These are phyloP conservation scores for Pristionchus maxplancki DNA, from an alignment of 2,888 invertebrate genomes.

Conservation along the genomic window DNA sequence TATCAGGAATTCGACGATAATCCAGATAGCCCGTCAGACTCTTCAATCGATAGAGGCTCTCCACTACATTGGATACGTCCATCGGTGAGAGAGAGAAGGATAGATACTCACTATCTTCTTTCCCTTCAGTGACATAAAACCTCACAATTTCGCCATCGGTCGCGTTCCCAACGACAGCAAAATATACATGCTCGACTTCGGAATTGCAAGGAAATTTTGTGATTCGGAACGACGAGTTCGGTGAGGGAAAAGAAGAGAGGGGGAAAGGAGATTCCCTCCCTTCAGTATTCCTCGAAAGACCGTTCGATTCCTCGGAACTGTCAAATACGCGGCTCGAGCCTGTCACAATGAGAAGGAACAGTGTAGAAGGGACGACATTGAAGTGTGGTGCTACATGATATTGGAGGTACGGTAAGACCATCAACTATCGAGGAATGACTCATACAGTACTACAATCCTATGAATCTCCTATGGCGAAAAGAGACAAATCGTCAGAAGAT, in stretches of 20 bases:
- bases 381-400: slow-evolving; percentile 42
- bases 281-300: slow-evolving; percentile 29
- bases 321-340: neutral
- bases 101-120: neutral
- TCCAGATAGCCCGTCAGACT: slow-evolving; percentile 9
- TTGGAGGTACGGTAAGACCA: slow-evolving; percentile 10
- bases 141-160: slow-evolving; percentile 42
- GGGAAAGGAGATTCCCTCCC: neutral
- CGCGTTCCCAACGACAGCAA: neutral
- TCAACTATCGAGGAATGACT: neutral
- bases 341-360: slow-evolving; percentile 44
- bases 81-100: slow-evolving; percentile 9
- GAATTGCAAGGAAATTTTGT: slow-evolving; percentile 10
- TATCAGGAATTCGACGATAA: neutral
- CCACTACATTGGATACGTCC: slow-evolving; percentile 27
- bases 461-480: slow-evolving; percentile 12
- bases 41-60: slow-evolving; percentile 26
- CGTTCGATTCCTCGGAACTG: slow-evolving; percentile 40
- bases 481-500: neutral
- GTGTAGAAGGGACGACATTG: slow-evolving; percentile 31
- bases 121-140: slow-evolving; percentile 36
- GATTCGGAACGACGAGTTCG: neutral
- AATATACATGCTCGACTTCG: slow-evolving; percentile 46
- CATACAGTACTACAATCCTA: slow-evolving; percentile 1
- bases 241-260: neutral